These are phyloP conservation scores for Benthosema pterotum DNA, from an alignment of 2,797 vertebrate species.

Conservation along the genomic window DNA sequence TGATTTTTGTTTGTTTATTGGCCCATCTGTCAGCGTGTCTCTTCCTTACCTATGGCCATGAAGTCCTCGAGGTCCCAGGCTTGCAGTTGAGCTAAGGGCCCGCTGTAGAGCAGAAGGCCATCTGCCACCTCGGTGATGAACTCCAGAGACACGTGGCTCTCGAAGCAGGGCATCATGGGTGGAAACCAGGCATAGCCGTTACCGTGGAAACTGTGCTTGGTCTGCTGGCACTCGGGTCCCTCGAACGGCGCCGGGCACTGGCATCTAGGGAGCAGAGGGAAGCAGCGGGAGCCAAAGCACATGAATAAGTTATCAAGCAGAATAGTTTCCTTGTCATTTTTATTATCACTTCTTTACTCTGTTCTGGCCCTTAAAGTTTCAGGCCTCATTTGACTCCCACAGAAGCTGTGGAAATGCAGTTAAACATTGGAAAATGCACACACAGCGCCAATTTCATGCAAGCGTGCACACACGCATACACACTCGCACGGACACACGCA, in stretches of 20 bases:
- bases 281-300: slow-evolving; percentile 32
- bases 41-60: slow-evolving; percentile 84
- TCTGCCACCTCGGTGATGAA: slow-evolving; percentile 85
- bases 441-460: no score
- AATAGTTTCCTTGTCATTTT: slow-evolving; percentile 4
- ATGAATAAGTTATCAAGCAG: slow-evolving; percentile 25
- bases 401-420: no score
- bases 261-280: slow-evolving; percentile 73
- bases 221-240: slow-evolving; percentile 89
- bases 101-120: slow-evolving; percentile 85
- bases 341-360: not conserved
- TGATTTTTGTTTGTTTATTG: no score
- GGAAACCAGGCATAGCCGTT: slow-evolving; percentile 88
- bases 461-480: not conserved
- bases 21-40: no score
- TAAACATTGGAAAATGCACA: no score
- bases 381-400: no score
- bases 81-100: slow-evolving; percentile 82
- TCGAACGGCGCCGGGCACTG: slow-evolving; percentile 83
- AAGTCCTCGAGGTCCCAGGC: slow-evolving; percentile 82
- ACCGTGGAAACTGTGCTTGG: slow-evolving; percentile 87
- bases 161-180: slow-evolving; percentile 84
- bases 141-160: slow-evolving; percentile 85
- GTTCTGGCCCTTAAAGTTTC: no score
- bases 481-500: not conserved